phyloP scores from a whole-genome alignment of 2,113 vertebrate species.

The Tragelaphus imberbis region DNA sequence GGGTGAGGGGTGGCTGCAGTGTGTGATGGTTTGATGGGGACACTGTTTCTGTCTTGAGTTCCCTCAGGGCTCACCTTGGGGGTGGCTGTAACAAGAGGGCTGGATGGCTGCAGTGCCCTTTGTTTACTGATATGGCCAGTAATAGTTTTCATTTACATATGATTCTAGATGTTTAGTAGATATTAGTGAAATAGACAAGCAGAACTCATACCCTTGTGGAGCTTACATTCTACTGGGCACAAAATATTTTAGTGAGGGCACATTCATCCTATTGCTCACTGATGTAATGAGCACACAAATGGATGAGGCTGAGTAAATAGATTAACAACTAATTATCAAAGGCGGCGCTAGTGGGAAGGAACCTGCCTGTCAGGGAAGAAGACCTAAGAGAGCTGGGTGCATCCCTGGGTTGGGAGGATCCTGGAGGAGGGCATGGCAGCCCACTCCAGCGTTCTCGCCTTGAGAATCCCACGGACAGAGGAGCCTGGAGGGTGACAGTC shows the following conservation, averaged over 20 bases:
- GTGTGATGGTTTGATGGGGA: neutral
- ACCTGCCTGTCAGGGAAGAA: neutral
- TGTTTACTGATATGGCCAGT: neutral
- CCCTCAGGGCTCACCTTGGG: neutral
- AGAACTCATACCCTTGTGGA: neutral
- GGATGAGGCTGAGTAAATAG: neutral
- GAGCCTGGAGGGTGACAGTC: neutral
- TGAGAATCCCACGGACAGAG: neutral
- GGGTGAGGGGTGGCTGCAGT: neutral
- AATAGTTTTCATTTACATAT: neutral
- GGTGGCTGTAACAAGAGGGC: neutral
- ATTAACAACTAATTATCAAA: neutral
- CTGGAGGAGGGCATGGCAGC: neutral
- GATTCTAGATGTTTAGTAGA: neutral
- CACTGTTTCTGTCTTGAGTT: neutral
- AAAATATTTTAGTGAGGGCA: neutral
- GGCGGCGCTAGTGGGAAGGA: neutral
- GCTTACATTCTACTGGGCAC: neutral
- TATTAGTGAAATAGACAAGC: neutral
- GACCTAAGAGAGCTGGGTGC: neutral
- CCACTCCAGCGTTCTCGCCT: neutral
- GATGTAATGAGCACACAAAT: neutral
- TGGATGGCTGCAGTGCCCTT: neutral
- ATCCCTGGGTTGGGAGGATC: neutral
- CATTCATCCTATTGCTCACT: neutral